A percentile compares a stretch with the other conserved stretches of the same genome.
Conservation (phyloP, 2,888 invertebrate species). For the Zygothrica quintamaculata region DNA sequence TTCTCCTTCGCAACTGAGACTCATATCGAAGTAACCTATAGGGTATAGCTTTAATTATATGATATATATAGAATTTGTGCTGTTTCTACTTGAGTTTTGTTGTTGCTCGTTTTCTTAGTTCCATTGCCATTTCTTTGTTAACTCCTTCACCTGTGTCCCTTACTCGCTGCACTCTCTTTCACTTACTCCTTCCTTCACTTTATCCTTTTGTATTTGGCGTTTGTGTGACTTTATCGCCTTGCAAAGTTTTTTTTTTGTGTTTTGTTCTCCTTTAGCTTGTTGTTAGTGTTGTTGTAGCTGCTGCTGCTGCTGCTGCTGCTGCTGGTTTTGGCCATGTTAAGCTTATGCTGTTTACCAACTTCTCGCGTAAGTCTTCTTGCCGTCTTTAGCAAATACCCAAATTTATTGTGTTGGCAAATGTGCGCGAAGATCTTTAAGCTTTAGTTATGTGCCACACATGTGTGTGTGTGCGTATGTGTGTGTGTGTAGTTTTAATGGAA, state of each 20-base stretch:
- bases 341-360: conserved; percentile 49
- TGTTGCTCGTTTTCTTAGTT: conserved; percentile 3
- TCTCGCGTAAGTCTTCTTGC: conserved; percentile 45
- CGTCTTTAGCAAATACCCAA: conserved; percentile 51
- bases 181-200: conserved; percentile 3
- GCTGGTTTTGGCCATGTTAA: conserved; percentile 28
- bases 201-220: conserved; percentile 7
- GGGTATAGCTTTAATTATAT: too few species aligned
- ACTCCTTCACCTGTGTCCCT: neutral
- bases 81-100: neutral
- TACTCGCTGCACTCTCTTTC: conserved; percentile 10
- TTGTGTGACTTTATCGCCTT: conserved; percentile 26
- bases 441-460: conserved; percentile 20
- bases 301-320: conserved; percentile 4
- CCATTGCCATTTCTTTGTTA: neutral
- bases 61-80: too few species aligned
- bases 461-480: neutral
- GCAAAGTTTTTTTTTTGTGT: conserved; percentile 40
- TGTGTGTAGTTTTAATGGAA: neutral
- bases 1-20: too few species aligned
- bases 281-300: conserved; percentile 19
- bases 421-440: conserved; percentile 22
- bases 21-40: too few species aligned
- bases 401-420: conserved; percentile 40
- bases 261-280: neutral